These are phyloP conservation scores for Myanophis thanlyinensis DNA, from an alignment of 2,113 vertebrate species.

Conservation along the genomic window DNA sequence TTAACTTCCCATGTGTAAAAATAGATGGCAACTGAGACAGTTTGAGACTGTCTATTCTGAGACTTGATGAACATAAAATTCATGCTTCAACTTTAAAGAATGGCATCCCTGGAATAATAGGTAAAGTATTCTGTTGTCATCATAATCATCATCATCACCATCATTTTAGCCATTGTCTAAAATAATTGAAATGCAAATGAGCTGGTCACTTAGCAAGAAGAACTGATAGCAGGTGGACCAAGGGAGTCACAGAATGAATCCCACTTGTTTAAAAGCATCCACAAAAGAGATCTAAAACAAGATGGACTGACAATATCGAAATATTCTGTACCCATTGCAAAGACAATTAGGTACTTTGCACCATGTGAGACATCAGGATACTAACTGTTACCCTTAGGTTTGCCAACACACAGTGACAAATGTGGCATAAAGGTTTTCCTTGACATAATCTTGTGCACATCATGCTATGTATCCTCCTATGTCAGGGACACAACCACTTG, in stretches of 20 bases:
- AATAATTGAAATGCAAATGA: too few species aligned
- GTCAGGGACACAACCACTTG: not conserved
- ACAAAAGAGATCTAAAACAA: too few species aligned
- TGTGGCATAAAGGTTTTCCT: not conserved
- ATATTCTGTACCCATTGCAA: not conserved
- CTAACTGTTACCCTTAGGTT: not conserved
- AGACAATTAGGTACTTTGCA: not conserved
- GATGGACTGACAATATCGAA: not conserved
- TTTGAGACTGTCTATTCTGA: not conserved
- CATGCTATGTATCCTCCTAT: not conserved
- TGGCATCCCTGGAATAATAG: not conserved
- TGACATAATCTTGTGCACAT: not conserved
- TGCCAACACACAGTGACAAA: not conserved
- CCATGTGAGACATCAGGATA: not conserved
- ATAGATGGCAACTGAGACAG: not conserved
- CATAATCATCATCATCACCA: too few species aligned
- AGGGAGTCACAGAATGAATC: too few species aligned
- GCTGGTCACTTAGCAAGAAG: too few species aligned
- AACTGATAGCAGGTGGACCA: too few species aligned
- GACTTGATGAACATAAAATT: not conserved
- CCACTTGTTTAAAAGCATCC: too few species aligned
- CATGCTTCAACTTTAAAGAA: not conserved
- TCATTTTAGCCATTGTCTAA: too few species aligned
- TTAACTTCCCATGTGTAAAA: not conserved
- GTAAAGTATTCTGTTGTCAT: not conserved